Conservation (phyloP, 2,113 vertebrate genomes). For the Pyrgilauda ruficollis region DNA sequence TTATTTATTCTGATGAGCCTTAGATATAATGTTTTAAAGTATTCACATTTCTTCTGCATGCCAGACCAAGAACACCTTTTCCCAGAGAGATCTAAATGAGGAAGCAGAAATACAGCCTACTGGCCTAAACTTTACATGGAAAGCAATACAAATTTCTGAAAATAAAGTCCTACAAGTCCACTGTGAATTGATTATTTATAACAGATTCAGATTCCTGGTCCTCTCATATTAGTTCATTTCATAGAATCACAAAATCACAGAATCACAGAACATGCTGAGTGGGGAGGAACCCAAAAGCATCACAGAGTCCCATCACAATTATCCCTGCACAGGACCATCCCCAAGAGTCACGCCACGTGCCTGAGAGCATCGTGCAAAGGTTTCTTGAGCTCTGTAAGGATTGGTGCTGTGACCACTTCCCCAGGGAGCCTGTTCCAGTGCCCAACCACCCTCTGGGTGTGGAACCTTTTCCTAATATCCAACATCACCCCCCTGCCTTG, state of each 20-base stretch:
- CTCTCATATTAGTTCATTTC: not conserved
- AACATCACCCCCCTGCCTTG: fast-evolving
- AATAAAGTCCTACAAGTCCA: not conserved
- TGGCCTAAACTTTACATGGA: not conserved
- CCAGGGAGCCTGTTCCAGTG: not conserved
- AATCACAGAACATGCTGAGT: not conserved
- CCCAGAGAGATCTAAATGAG: not conserved
- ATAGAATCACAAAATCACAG: not conserved
- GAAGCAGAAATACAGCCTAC: not conserved
- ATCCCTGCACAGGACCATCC: not conserved
- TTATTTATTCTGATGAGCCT: not conserved
- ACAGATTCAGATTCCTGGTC: not conserved
- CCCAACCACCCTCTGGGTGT: too few relatives aligned
- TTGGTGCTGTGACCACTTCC: too few relatives aligned
- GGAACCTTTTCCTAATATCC: not conserved
- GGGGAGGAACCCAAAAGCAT: not conserved
- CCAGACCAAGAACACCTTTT: not conserved
- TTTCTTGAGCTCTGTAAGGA: not conserved
- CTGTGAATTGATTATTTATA: not conserved
- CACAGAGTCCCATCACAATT: not conserved
- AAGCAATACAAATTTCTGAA: not conserved
- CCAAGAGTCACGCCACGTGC: too few relatives aligned
- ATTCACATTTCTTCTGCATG: not conserved
- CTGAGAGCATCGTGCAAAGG: not conserved
- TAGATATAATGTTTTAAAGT: not conserved